Base-by-base conservation (phyloP, 1,140 invertebrate species). In the Lerema accius region DNA sequence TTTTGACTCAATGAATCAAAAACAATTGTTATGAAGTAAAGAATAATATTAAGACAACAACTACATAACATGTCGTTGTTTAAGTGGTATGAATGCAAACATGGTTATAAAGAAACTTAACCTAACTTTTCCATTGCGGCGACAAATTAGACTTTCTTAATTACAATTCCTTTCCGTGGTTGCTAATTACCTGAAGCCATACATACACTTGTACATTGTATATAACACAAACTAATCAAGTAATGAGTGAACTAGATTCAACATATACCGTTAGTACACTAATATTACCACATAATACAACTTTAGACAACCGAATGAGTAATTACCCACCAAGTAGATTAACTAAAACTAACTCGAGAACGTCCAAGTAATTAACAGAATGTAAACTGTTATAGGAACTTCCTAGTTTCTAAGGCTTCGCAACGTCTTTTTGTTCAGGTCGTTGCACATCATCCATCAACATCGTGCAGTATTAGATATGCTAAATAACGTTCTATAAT, bases 281-380 rank as follows among this genome's bases (percentile, higher is more conserved):
- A 58, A 58, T 46, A 16, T 35, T 37, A 37, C 55, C 55, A 35
- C 42, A 43, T 26, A 19, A 49, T 49, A 46, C 23, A 32, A 35
- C 40, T 45, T 58, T 35, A 43, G 26, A 58, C 53, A 58, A 35
- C 53, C 14, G 42, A 58, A 46, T 58, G 53, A 58, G 23, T 58
- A 58, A 58, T 58, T 46, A 58, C 53, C 15, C 19, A 9, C 13
- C 53, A 15, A n/a, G 53, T 39, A 58, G 43, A 58, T 58, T 58
- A 58, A 45, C 53, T 45, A 32, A 58, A 58, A 58, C 40, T 45
- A n/a, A 26, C 53, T 42, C 43, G 53, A 45, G 43, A 58, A 40
- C 40, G 53, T 45, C 26, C 40, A 58, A 58, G 53, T 45, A 58
- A 58, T 58, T 58, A 58, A 58, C 53, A 58, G 53, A 32, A 58